phyloP scores from a whole-genome alignment of 2,888 invertebrate species.

The Alloplasta piceator region DNA sequence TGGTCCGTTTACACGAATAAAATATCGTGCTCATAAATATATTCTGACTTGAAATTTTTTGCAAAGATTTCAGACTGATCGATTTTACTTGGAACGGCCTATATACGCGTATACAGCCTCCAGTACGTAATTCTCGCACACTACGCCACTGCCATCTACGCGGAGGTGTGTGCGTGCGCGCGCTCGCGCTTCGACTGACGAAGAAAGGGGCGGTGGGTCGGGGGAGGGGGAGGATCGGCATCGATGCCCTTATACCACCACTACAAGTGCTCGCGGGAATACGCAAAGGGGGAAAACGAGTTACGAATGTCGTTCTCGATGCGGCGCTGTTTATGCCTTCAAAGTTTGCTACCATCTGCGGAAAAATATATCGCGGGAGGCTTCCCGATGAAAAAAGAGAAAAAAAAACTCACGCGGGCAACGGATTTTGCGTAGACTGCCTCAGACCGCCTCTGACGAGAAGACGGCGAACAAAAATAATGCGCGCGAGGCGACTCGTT shows the following conservation, averaged over 20 bases:
- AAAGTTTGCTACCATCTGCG: conserved; percentile 31
- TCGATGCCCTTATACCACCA: conserved; percentile 49
- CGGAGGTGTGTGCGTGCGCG: not conserved
- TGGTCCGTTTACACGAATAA: no score
- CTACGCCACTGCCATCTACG: no score
- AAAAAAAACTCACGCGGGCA: not conserved
- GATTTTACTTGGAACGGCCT: no score
- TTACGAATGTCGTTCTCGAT: conserved; percentile 53
- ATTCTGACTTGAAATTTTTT: no score
- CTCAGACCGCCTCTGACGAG: no score
- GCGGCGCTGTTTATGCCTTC: conserved; percentile 30
- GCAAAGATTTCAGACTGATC: no score
- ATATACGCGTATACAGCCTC: no score
- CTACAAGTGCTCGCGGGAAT: conserved; percentile 50
- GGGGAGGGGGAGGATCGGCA: conserved; percentile 11
- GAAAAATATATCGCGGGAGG: conserved; percentile 9
- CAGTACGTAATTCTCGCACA: no score
- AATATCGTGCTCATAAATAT: no score
- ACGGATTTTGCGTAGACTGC: not conserved
- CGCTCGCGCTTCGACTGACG: not conserved
- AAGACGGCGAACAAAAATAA: no score
- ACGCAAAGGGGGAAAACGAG: conserved; percentile 55
- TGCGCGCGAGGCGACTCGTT: no score
- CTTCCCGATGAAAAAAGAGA: not conserved
- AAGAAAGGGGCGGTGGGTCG: no score